Evolutionary conservation across 2,113 vertebrate genomes (phyloP).

Genomic region (Carassius carassius): DNA sequence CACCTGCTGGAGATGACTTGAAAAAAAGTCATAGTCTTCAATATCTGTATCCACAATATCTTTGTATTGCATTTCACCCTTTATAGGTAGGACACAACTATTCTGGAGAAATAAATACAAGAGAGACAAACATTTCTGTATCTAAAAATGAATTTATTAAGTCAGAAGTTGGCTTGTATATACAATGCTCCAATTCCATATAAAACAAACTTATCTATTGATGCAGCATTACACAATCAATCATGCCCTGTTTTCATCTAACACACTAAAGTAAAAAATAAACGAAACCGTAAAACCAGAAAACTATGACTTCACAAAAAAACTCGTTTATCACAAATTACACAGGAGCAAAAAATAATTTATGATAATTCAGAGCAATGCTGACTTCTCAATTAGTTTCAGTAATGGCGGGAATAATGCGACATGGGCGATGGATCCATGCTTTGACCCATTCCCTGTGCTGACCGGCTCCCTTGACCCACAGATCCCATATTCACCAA

Average conservation of each 20-base stretch:
- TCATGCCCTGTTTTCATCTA: conserved; percentile 15
- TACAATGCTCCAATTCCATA: conserved; percentile 49
- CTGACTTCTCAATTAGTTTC: conserved; percentile 50
- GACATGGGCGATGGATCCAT: conserved; percentile 71
- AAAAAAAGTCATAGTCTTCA: too few relatives aligned
- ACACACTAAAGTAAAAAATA: conserved; percentile 30
- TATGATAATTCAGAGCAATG: conserved; percentile 13
- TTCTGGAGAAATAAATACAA: background rate
- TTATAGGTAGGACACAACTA: background rate
- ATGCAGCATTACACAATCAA: conserved; percentile 9
- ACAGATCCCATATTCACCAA: conserved; percentile 74
- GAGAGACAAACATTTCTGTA: background rate
- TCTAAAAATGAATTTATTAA: conserved; percentile 46
- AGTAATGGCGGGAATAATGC: conserved; percentile 91
- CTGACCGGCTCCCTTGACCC: conserved; percentile 65
- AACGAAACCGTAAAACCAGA: conserved; percentile 25
- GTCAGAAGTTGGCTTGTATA: conserved; percentile 38
- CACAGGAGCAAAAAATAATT: background rate
- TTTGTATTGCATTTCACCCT: background rate
- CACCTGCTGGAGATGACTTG: too few relatives aligned
- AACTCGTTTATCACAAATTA: background rate
- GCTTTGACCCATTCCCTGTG: conserved; percentile 69
- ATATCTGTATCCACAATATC: too few relatives aligned
- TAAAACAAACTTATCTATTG: conserved; percentile 41
- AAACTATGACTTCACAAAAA: conserved; percentile 12